Percentiles rank a stretch among this genome's conserved stretches.
Evolutionary conservation across 1,140 invertebrate species (phyloP).

Genomic region (Rhyacophila brunnea): DNA sequence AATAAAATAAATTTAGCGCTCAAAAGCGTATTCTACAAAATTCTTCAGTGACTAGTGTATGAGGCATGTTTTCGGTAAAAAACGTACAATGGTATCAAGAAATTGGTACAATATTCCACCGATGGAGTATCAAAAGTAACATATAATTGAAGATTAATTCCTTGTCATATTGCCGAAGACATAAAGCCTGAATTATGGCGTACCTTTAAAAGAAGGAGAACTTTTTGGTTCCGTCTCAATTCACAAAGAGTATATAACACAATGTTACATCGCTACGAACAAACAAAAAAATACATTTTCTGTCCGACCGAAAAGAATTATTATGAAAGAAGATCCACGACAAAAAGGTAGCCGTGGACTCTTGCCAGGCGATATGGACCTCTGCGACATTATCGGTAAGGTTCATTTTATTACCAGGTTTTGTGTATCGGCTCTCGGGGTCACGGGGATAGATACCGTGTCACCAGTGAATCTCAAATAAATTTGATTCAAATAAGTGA

Average conservation of each 20-base stretch:
- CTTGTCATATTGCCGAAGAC: constrained; percentile 31
- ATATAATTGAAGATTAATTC: constrained; percentile 36
- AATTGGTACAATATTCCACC: constrained; percentile 9
- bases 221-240: constrained; percentile 31
- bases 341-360: constrained; percentile 19
- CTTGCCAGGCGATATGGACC: neutral
- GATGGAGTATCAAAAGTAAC: constrained; percentile 20
- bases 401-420: neutral
- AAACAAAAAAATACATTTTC: constrained; percentile 25
- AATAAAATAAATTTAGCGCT: too few species aligned
- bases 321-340: constrained; percentile 28
- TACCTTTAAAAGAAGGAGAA: constrained; percentile 11
- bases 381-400: constrained; percentile 1
- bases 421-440: constrained; percentile 4
- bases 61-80: constrained; percentile 11
- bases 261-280: constrained; percentile 28
- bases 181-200: constrained; percentile 33
- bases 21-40: neutral
- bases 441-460: constrained; percentile 17
- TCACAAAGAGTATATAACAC: constrained; percentile 27
- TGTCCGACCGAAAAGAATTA: constrained; percentile 31
- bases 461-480: constrained; percentile 12
- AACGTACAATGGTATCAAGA: neutral
- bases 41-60: neutral
- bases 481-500: neutral